A percentile compares a stretch with the other conserved stretches of the same genome.
These are phyloP conservation scores for Pica pica DNA, from an alignment of 2,113 vertebrate genomes.

Conservation along the genomic window DNA sequence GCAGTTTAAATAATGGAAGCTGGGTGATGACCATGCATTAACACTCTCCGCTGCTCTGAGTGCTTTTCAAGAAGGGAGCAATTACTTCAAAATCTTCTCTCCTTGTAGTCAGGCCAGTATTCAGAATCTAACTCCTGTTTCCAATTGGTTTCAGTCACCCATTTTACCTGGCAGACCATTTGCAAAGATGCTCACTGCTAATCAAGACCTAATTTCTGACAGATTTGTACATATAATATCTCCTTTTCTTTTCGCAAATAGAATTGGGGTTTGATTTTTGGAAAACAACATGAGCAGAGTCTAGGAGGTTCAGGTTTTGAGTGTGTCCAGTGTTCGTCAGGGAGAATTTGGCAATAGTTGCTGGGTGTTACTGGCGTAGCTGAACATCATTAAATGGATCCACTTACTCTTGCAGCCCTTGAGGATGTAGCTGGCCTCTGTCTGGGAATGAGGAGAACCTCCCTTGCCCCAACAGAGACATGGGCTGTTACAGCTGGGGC, in stretches of 20 bases:
- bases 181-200: background rate
- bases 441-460: background rate
- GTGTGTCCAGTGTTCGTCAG: background rate
- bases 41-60: background rate
- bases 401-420: background rate
- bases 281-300: background rate
- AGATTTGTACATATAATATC: background rate
- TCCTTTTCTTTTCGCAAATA: background rate
- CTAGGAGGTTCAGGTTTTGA: background rate
- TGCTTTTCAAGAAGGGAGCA: background rate
- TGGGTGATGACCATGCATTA: conserved; percentile 1
- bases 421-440: background rate
- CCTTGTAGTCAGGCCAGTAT: background rate
- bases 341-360: background rate
- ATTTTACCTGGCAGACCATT: background rate
- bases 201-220: background rate
- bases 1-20: background rate
- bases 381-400: background rate
- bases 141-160: background rate
- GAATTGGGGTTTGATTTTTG: background rate
- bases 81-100: background rate
- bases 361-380: background rate
- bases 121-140: background rate
- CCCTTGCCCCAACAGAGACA: background rate
- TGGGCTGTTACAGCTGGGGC: background rate